phyloP scores from a whole-genome alignment of 2,888 invertebrate species.

The Apotomis betuletana region DNA sequence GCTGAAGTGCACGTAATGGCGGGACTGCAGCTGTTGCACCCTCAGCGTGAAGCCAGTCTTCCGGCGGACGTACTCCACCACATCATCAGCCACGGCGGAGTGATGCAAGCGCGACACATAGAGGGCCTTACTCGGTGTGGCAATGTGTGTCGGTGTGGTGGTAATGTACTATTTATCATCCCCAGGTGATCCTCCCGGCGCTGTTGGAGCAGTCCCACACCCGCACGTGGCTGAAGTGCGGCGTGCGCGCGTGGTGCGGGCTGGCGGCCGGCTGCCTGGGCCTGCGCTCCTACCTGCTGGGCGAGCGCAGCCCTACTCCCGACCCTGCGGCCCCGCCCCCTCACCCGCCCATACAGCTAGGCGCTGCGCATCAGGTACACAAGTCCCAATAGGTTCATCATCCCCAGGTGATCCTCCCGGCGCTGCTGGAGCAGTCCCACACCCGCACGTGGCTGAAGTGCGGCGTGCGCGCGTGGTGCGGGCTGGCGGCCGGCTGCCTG shows the following conservation, averaged over 20 bases:
- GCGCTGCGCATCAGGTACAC: slow-evolving; percentile 70
- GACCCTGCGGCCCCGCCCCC: slow-evolving; percentile 49
- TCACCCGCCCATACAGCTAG: slow-evolving; percentile 56
- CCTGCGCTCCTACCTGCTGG: slow-evolving; percentile 94
- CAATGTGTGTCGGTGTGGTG: no score
- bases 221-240: slow-evolving; percentile 95
- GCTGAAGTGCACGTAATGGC: no score
- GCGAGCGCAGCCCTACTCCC: slow-evolving; percentile 82
- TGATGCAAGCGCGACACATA: no score
- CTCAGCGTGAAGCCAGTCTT: no score
- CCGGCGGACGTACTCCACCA: no score
- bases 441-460: slow-evolving; percentile 97
- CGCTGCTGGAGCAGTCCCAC: slow-evolving; percentile 97
- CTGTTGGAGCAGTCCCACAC: slow-evolving; percentile 98
- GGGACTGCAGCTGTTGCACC: no score
- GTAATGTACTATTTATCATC: no score
- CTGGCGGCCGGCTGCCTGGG: slow-evolving; percentile 92
- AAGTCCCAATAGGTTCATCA: no score
- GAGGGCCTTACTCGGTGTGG: no score
- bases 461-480: slow-evolving; percentile 94
- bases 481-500: slow-evolving; percentile 90
- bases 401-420: slow-evolving; percentile 93
- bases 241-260: slow-evolving; percentile 93
- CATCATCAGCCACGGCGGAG: no score
- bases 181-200: slow-evolving; percentile 95